These are phyloP conservation scores for Drosophila histrio DNA, from an alignment of 2,888 invertebrate genomes.

Conservation along the genomic window DNA sequence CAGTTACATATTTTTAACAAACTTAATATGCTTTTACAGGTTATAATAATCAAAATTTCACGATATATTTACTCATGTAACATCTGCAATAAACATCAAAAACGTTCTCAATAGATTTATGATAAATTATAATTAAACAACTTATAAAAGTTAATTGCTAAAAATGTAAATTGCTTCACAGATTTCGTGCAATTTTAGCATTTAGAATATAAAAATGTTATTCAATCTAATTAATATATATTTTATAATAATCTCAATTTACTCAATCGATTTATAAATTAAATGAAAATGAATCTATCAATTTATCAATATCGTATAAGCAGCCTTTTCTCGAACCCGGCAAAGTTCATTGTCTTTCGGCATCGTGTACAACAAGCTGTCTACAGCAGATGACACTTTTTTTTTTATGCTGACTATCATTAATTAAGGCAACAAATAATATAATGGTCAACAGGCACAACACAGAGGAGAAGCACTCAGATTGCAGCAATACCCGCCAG, in stretches of 20 bases:
- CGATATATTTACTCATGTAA: too few species aligned
- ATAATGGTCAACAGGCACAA: slow-evolving; percentile 45
- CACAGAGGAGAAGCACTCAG: background rate
- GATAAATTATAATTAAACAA: too few species aligned
- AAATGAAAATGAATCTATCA: background rate
- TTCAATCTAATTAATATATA: too few species aligned
- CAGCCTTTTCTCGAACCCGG: background rate
- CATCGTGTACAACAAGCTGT: slow-evolving; percentile 20
- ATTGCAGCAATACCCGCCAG: background rate
- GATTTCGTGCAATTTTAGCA: too few species aligned
- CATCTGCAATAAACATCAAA: background rate
- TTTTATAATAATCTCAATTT: too few species aligned
- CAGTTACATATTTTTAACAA: too few species aligned
- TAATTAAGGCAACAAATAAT: slow-evolving; percentile 59
- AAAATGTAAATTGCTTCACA: too few species aligned
- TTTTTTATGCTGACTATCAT: slow-evolving; percentile 57
- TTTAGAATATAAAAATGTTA: too few species aligned
- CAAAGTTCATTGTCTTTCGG: slow-evolving; percentile 53
- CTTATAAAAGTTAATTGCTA: too few species aligned
- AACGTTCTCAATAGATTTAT: background rate
- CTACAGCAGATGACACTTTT: background rate
- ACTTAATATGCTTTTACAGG: too few species aligned
- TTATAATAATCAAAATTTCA: too few species aligned
- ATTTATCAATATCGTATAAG: background rate
- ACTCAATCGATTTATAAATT: background rate